A percentile compares a stretch with the other conserved stretches of the same genome.
Evolutionary conservation across 2,113 vertebrate species (phyloP).

Genomic region (Neodon shergylaensis): DNA sequence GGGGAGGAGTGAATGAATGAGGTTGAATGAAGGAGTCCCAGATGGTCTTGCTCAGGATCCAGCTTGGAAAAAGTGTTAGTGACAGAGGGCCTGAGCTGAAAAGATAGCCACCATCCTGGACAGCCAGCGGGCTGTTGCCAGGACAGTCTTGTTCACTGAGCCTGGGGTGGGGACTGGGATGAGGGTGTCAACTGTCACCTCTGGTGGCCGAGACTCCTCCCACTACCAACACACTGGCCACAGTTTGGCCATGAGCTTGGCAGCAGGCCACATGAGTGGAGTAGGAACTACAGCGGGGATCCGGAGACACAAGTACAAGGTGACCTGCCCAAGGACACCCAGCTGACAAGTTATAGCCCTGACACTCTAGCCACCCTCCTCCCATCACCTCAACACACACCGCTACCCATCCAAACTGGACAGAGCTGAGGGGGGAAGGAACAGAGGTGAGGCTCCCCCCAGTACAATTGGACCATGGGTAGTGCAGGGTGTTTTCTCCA

Average conservation of each 20-base stretch:
- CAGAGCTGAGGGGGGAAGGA: neutral
- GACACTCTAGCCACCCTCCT: neutral
- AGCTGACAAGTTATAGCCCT: neutral
- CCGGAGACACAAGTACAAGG: neutral
- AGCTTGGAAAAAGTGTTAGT: neutral
- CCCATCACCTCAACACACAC: neutral
- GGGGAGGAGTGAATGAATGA: neutral
- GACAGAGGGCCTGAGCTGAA: neutral
- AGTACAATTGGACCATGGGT: neutral
- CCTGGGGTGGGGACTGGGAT: neutral
- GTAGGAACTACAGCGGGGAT: fast-evolving
- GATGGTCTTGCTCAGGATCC: neutral
- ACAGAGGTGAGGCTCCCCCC: neutral
- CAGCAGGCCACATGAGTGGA: too few species aligned
- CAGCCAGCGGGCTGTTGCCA: neutral
- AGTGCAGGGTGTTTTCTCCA: neutral
- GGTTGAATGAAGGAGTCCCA: neutral
- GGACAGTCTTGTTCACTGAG: neutral
- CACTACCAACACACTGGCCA: neutral
- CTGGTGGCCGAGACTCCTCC: neutral
- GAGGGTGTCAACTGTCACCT: neutral
- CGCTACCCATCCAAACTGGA: too few species aligned
- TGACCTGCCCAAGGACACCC: neutral
- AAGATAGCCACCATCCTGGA: neutral
- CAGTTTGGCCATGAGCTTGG: neutral